Evolutionary conservation across 2,113 vertebrate species (phyloP).

Genomic region (Eudyptes chrysolophus): DNA sequence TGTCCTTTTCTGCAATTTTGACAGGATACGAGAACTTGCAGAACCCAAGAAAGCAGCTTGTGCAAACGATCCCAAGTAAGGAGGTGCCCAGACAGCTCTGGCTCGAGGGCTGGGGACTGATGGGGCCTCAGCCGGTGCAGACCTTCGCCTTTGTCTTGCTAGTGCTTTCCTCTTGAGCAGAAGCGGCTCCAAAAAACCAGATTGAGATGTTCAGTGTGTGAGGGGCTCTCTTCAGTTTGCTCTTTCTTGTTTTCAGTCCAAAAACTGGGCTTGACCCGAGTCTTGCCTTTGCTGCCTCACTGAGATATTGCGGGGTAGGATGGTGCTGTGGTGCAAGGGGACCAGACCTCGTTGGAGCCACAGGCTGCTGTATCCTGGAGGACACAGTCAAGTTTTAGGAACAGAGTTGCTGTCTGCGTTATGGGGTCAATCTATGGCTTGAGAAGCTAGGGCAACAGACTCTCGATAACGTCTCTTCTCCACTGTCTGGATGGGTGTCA

Average conservation of each 20-base stretch:
- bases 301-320: background rate
- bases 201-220: background rate
- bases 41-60: background rate
- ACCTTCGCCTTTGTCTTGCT: background rate
- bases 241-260: background rate
- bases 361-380: background rate
- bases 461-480: background rate
- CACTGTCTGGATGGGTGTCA: background rate
- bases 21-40: constrained; percentile 20
- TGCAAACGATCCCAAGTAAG: background rate
- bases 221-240: background rate
- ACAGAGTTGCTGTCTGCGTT: background rate
- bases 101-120: background rate
- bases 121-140: background rate
- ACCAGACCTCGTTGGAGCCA: fast-evolving
- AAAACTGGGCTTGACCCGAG: background rate
- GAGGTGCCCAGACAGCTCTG: background rate
- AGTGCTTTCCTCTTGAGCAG: background rate
- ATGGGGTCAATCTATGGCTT: background rate
- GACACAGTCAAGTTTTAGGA: background rate
- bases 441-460: background rate
- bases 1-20: background rate
- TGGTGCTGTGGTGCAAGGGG: background rate
- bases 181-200: background rate
- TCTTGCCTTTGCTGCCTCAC: background rate